Base-by-base conservation (phyloP, 2,888 invertebrate genomes). In the Drymonia ruficornis region DNA sequence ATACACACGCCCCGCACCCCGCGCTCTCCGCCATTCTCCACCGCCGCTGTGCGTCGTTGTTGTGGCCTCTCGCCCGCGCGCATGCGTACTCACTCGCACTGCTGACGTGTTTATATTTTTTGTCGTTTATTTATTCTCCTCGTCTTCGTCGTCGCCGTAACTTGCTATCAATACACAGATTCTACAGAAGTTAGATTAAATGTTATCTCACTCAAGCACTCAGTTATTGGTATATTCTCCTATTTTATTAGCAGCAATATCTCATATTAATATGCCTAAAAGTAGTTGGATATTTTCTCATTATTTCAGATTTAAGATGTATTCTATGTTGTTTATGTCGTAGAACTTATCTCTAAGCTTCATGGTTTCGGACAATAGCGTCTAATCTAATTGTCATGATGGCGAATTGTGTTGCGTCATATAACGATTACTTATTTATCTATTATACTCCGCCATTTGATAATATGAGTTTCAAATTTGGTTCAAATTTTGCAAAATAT, bases 21-120 rank as follows among this genome's bases (percentile, higher is more conserved):
- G 55, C 66, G 52, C 52, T 52, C 75, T 83, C 78, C 75, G 73
- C 70, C 74, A 72, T 72, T 73, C 78, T 67, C 70, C 63, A 55
- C 71, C 43, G 57, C 50, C 61, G 72, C 70, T 67, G 72, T 78
- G 73, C 74, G 78, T 75, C 76, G 81, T 80, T 78, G 79, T 76
- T 79, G 80, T 81, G 78, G 80, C 83, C 86, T 86, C 83, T 80
- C 77, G 72, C 72, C 60, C 61, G 79, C 84, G 86, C 89, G 88
- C 89, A 87, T 87, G 89, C 90, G 87, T 81, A 80, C 82, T 89
- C 87, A 60, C 84, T 89, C 86, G 57, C 84, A 83, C 84, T 89
- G 90, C 85, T 91, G 91, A 91, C 90, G 91, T 91, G 89, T 90
- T 90, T 91, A 89, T 88, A 82, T 88, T 91, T 90, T 89, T 89